Conservation (phyloP, 2,113 vertebrate species). For the Sciurus niger region DNA sequence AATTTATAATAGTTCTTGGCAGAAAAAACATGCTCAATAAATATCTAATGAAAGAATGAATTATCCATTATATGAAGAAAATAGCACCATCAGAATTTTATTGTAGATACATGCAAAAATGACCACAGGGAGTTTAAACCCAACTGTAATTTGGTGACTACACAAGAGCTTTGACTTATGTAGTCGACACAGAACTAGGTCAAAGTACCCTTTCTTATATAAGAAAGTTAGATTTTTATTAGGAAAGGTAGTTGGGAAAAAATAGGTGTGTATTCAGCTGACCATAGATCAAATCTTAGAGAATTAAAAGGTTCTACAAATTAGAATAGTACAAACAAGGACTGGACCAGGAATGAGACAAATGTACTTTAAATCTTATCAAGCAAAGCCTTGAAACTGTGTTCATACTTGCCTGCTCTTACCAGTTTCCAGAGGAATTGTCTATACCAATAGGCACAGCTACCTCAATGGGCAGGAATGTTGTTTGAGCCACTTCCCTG, state of each 20-base stretch:
- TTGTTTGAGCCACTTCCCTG: not conserved
- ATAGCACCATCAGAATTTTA: not conserved
- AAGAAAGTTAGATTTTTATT: constrained; percentile 48
- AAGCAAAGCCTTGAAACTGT: not conserved
- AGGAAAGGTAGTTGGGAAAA: not conserved
- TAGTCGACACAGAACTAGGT: not conserved
- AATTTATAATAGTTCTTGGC: not conserved
- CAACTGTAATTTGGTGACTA: not conserved
- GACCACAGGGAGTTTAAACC: not conserved
- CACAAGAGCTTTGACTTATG: not conserved
- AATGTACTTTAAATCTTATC: not conserved
- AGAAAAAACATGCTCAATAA: not conserved
- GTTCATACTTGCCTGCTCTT: not conserved
- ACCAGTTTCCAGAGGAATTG: not conserved
- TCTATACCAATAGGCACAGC: not conserved
- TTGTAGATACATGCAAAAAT: not conserved
- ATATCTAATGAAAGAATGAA: not conserved
- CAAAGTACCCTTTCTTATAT: not conserved
- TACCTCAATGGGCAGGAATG: rapidly evolving
- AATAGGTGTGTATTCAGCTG: not conserved
- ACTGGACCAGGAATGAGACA: not conserved
- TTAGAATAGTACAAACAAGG: constrained; percentile 17
- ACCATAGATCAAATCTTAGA: constrained; percentile 35
- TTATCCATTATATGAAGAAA: constrained; percentile 31
- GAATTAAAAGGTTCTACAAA: constrained; percentile 1